Conservation (phyloP, 2,888 invertebrate genomes). For the Meghimatium bilineatum region DNA sequence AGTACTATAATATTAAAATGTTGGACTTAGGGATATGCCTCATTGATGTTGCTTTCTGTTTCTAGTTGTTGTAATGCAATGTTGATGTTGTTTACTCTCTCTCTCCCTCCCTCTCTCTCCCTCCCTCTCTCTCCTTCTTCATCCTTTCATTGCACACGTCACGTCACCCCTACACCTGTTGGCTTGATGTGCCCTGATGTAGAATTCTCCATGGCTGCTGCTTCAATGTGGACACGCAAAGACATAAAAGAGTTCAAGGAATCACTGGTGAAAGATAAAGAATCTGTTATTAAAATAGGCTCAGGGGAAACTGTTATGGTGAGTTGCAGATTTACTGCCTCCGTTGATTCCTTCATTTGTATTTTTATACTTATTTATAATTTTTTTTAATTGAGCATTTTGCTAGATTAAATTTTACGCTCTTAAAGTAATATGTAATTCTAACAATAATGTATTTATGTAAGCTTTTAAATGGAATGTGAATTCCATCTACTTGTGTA, state of each 20-base stretch:
- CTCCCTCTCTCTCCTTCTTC: neutral
- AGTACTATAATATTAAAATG: no score
- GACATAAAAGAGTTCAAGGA: slow-evolving; percentile 94
- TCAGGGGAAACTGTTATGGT: slow-evolving; percentile 99
- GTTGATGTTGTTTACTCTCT: slow-evolving; percentile 32
- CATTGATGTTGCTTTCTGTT: slow-evolving; percentile 10
- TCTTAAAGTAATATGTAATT: no score
- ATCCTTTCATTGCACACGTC: slow-evolving; percentile 21
- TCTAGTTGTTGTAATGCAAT: slow-evolving; percentile 13
- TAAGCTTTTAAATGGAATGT: no score
- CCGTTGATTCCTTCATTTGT: neutral
- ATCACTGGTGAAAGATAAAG: slow-evolving; percentile 86
- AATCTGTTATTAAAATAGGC: slow-evolving; percentile 94
- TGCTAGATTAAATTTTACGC: neutral
- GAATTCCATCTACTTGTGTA: no score
- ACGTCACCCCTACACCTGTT: slow-evolving; percentile 21
- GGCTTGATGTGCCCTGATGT: slow-evolving; percentile 36
- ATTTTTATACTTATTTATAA: neutral
- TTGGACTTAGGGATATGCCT: neutral
- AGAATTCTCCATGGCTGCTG: slow-evolving; percentile 77
- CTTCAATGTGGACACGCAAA: slow-evolving; percentile 97
- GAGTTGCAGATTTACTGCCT: slow-evolving; percentile 61
- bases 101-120: slow-evolving; percentile 1
- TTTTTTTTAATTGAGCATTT: neutral
- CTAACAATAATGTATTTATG: no score